Conservation (phyloP, 2,888 invertebrate genomes). For the Calliscelio sp. region DNA sequence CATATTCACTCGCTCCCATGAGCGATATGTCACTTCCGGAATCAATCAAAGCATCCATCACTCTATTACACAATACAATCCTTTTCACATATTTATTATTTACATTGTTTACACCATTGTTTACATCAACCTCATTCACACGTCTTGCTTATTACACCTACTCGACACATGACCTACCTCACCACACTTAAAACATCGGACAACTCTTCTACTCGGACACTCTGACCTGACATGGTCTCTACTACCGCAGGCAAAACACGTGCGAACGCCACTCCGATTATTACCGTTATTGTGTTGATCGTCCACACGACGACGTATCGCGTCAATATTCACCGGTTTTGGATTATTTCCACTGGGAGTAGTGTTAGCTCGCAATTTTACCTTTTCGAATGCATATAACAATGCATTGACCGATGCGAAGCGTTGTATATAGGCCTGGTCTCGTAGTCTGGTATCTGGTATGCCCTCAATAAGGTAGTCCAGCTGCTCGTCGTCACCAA, state of each 20-base stretch:
- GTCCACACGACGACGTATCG: no score
- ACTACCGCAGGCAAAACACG: constrained; percentile 2
- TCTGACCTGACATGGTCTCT: background rate
- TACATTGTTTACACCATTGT: background rate
- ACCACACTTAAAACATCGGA: constrained; percentile 24
- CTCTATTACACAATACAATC: background rate
- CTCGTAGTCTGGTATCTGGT: constrained; percentile 7
- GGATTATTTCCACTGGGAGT: background rate
- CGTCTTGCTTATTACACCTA: constrained; percentile 17
- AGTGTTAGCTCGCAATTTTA: background rate
- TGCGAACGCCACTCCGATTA: background rate
- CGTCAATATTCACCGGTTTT: no score
- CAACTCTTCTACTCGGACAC: constrained; percentile 3
- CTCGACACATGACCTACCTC: constrained; percentile 1
- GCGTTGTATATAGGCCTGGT: constrained; percentile 23
- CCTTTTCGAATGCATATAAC: constrained; percentile 24
- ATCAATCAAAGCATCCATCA: constrained; percentile 17
- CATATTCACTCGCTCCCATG: constrained; percentile 11
- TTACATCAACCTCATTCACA: no score
- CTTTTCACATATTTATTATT: constrained; percentile 28
- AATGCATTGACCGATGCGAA: background rate
- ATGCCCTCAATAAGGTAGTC: constrained; percentile 29
- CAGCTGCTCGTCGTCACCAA: background rate
- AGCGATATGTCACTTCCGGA: constrained; percentile 27
- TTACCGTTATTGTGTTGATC: no score